Base-by-base conservation (phyloP, 1,140 invertebrate species). In the Eriocheir sinensis region DNA sequence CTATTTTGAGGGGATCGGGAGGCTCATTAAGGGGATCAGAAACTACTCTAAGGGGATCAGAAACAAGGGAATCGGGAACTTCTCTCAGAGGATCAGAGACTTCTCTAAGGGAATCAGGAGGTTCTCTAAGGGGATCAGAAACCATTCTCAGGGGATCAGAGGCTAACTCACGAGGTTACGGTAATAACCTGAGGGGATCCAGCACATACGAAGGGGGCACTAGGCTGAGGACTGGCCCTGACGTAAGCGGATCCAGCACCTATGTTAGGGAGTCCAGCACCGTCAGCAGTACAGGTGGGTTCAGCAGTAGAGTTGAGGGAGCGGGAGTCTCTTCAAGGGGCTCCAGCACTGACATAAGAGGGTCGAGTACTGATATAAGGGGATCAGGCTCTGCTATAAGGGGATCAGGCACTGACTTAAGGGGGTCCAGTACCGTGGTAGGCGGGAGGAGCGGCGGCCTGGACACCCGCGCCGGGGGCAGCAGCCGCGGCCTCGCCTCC, bases 141-240 rank as follows among this genome's bases (percentile, higher is more conserved):
- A 60, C 89, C 2, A 91, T 9, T 34, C 36, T 60, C 41, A 91
- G 44, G 60, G 89, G 17, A 60, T 91, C 60, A 91, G 48, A 91
- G 15, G 17, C 85, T 8, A 38, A 30, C 15, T 12, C 17, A 30
- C 81, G 38, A 44, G 27, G 91, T 6, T 53, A 17, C 12, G 15
- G 44, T 44, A 89, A 32, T 81, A 27, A n/a, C 27, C 4, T 36
- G 8, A 81, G 80, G 80, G 80, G 27, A 81, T 81, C 80, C 17
- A 41, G 41, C 41, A 89, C 32, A 41, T 2, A 38, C 3, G 4
- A 30, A 2, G 17, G 34, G 36, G 21, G 8, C 21, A 17, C 88
- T 32, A 41, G 30, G 0, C n/a, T n/a, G 36, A 6, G 8, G 12
- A 17, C 88, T 32, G 40, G 30, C 2, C n/a, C 40, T 85, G 44